Conservation (phyloP, 2,113 vertebrate species). For the Anoura caudifer region DNA sequence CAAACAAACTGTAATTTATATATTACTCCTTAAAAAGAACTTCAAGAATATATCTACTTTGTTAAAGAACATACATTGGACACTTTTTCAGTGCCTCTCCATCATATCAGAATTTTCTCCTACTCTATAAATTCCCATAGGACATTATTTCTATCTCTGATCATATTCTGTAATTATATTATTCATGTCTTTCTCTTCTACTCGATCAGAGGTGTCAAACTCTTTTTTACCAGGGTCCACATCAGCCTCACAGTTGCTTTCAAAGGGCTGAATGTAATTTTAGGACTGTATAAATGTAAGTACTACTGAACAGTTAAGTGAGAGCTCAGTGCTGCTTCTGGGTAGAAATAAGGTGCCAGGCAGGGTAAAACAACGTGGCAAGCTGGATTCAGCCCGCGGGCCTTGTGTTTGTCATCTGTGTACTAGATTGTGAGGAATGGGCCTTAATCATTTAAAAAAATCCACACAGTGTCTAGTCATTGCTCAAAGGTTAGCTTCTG, state of each 20-base stretch:
- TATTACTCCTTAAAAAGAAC: background rate
- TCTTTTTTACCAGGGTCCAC: too few species aligned
- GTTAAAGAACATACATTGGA: background rate
- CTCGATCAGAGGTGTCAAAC: too few species aligned
- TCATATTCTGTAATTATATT: background rate
- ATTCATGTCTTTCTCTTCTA: background rate
- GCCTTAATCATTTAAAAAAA: background rate
- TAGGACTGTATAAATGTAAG: too few species aligned
- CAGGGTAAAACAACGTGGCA: too few species aligned
- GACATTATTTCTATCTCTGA: background rate
- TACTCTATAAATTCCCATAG: background rate
- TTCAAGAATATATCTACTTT: background rate
- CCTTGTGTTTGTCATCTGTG: too few species aligned
- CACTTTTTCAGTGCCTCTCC: background rate
- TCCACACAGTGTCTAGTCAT: background rate
- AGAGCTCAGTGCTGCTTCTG: too few species aligned
- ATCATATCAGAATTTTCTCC: conserved; percentile 25
- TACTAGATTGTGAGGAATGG: background rate
- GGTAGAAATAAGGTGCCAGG: too few species aligned
- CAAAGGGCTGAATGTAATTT: too few species aligned
- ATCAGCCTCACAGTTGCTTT: too few species aligned
- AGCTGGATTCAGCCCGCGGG: too few species aligned
- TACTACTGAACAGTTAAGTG: too few species aligned
- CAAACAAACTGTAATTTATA: background rate
- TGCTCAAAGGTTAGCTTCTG: conserved; percentile 39